Evolutionary conservation across 35 echinoderm and acorn worm genomes (phyloP), one percentile per base, ranked within the genome.

Genomic region (Chiridota heheva): DNA sequence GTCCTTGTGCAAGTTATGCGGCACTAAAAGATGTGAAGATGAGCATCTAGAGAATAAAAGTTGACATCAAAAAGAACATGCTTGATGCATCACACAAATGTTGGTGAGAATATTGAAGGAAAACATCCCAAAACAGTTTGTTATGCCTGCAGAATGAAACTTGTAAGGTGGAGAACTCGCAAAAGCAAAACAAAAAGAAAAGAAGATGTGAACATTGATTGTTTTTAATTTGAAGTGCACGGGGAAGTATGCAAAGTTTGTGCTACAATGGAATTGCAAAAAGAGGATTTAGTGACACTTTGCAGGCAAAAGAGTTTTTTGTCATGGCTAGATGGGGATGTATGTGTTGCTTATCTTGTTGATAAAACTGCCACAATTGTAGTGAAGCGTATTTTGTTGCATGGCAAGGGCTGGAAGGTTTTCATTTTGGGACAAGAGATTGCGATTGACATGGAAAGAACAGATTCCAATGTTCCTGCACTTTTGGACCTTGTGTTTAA

Each of bases 1-100:
- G 60, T 51, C 47, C 15, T 55, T 55, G 49, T 55, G 49, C 49
- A 55, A 25, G 49, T 55, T 55, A 25, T 55, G 49, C 49, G 49
- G 49, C 15, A 55, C 49, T 17, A 55, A 55, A 55, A 15, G 49
- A 55, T 17, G 24, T 15, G 24, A 55, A 55, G 49, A 55, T 55
- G 15, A 17, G 15, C 20, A 33, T 31, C 40, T 15, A 67, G 31
- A 67, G 40, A 67, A 17, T 10, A 5, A 67, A 29, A 17, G n/a
- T n/a, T n/a, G n/a, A n/a, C n/a, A 26, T n/a, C 33, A 20, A 63
- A 63, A 67, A 67, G 31, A 36, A 67, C 31, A 31, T 67, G 5
- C 31, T 33, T 4, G 40, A 67, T 26, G 2, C 35, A 18, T 33
- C 40, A 17, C 20, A 18, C 20, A 67, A 31, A 67, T 36, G 4